Conservation (phyloP, 1,140 invertebrate species). For the Sarcophaga bullata region DNA sequence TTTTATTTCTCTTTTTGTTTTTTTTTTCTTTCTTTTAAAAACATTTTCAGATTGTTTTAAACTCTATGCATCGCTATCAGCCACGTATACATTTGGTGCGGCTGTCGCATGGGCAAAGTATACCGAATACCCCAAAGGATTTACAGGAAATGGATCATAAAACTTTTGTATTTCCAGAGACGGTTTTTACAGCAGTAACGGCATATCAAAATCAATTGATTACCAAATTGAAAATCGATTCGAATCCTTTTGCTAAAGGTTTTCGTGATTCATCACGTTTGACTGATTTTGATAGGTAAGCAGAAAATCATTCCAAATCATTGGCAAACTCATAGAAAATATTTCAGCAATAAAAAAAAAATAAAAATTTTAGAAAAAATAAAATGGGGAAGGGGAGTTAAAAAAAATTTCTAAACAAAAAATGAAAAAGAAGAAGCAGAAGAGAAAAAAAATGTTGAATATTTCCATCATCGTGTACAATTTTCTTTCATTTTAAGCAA, state of each 20-base stretch:
- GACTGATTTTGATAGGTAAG: conserved; percentile 86
- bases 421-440: neutral
- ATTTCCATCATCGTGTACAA: neutral
- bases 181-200: conserved; percentile 97
- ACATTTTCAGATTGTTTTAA: conserved; percentile 86
- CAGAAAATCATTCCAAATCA: no score
- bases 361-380: neutral
- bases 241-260: conserved; percentile 95
- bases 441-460: neutral
- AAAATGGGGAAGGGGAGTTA: neutral
- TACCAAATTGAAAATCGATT: conserved; percentile 95
- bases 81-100: conserved; percentile 92
- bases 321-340: neutral
- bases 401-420: neutral
- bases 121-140: conserved; percentile 85
- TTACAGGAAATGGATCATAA: conserved; percentile 85
- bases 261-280: conserved; percentile 94
- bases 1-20: neutral
- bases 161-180: conserved; percentile 95
- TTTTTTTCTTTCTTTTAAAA: neutral
- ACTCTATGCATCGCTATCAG: conserved; percentile 99
- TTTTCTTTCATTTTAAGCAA: neutral
- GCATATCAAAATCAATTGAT: conserved; percentile 99
- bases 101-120: conserved; percentile 74
- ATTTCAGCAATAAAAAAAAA: neutral